A percentile compares a stretch with the other conserved stretches of the same genome.
Evolutionary conservation across 1,140 invertebrate species (phyloP).

Genomic region (Neoseiulus cucumeris): DNA sequence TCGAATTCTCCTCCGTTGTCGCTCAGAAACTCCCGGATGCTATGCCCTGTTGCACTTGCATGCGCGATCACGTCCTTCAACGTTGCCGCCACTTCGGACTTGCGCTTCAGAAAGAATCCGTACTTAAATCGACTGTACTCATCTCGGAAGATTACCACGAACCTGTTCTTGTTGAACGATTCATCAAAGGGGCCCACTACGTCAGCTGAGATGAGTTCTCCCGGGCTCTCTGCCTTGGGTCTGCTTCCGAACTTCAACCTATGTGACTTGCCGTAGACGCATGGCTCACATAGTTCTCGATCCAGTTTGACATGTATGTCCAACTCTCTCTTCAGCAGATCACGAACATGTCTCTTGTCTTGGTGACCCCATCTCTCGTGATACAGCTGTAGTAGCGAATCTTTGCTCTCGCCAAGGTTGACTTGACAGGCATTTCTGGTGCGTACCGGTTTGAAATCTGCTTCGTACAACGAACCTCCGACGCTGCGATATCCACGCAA

Average conservation of each 20-base stretch:
- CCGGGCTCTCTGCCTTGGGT: not conserved
- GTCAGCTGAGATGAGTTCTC: slow-evolving; percentile 10
- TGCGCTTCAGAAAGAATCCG: slow-evolving; percentile 11
- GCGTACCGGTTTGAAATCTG: not conserved
- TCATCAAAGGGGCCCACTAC: slow-evolving; percentile 14
- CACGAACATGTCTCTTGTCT: not conserved
- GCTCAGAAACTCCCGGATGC: slow-evolving; percentile 7
- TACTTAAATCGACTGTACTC: slow-evolving; percentile 3
- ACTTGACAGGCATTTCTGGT: not conserved
- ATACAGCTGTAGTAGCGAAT: slow-evolving; percentile 1
- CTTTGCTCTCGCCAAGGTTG: not conserved
- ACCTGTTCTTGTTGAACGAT: slow-evolving; percentile 7
- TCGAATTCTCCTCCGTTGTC: slow-evolving; percentile 16
- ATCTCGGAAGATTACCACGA: slow-evolving; percentile 15
- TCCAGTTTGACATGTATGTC: too few relatives aligned
- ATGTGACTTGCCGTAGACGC: slow-evolving; percentile 12
- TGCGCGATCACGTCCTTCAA: slow-evolving; percentile 5
- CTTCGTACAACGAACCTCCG: not conserved
- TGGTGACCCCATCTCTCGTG: not conserved
- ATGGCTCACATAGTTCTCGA: too few relatives aligned
- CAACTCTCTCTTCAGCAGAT: too few relatives aligned
- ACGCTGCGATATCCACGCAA: not conserved
- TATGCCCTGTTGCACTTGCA: not conserved
- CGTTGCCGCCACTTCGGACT: slow-evolving; percentile 7
- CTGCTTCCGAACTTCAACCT: slow-evolving; percentile 1